Evolutionary conservation across 2,113 vertebrate genomes (phyloP).

Genomic region (Amblyornis subalaris): DNA sequence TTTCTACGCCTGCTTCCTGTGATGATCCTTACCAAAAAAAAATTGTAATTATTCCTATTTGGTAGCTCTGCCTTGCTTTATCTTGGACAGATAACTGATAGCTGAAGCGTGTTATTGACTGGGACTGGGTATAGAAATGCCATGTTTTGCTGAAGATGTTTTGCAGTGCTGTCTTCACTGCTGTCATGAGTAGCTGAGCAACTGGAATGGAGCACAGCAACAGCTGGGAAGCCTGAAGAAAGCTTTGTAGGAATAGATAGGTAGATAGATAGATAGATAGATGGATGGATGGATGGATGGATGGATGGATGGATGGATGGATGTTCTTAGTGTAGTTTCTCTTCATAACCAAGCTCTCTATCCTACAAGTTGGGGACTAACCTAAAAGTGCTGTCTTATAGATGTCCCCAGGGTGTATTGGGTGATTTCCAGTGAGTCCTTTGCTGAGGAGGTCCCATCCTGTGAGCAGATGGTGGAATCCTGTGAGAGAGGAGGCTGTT

Average conservation of each 20-base stretch:
- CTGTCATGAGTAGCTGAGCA: not conserved
- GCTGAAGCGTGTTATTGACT: not conserved
- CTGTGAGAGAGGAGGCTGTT: not conserved
- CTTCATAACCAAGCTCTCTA: not conserved
- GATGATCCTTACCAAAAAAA: not conserved
- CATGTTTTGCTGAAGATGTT: not conserved
- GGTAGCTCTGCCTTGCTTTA: not conserved
- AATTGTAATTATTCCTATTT: not conserved
- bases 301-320: not conserved
- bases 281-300: not conserved
- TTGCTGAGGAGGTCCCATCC: not conserved
- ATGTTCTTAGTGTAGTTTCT: not conserved
- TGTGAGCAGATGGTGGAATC: not conserved
- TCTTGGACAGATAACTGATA: not conserved
- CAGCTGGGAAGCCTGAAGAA: not conserved
- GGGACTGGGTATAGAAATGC: not conserved
- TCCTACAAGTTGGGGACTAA: not conserved
- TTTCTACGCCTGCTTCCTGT: not conserved
- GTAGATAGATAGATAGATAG: no score
- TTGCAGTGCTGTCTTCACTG: not conserved
- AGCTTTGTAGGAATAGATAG: not conserved
- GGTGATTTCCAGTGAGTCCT: not conserved
- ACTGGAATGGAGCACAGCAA: not conserved
- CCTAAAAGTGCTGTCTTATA: not conserved
- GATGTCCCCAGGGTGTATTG: rapidly evolving